Percentiles rank a stretch among this genome's conserved stretches.
Conservation (phyloP, 2,797 vertebrate species). For the Eleutherodactylus coqui region DNA sequence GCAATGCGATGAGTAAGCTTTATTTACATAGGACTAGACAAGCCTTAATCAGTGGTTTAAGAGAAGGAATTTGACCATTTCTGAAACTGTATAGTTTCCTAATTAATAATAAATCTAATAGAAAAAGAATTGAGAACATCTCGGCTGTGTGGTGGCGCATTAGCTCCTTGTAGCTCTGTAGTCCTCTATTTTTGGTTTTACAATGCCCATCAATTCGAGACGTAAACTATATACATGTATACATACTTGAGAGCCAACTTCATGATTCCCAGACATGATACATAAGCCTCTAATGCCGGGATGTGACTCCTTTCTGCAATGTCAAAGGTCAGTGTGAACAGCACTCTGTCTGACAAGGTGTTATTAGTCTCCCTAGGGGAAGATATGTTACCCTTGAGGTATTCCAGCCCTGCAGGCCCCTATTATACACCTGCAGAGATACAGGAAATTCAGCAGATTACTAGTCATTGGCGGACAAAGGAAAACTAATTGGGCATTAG, state of each 20-base stretch:
- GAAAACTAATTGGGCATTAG: slow-evolving; percentile 58
- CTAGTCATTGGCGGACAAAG: slow-evolving; percentile 50
- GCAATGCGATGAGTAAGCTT: background rate
- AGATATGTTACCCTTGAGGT: slow-evolving; percentile 37
- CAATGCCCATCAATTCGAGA: too few species aligned
- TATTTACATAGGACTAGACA: background rate
- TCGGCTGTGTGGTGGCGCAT: too few species aligned
- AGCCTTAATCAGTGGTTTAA: too few species aligned
- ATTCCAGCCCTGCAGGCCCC: slow-evolving; percentile 50
- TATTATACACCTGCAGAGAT: slow-evolving; percentile 57
- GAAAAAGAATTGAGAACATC: too few species aligned
- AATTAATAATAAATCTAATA: too few species aligned
- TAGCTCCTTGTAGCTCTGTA: too few species aligned
- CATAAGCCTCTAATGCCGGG: background rate
- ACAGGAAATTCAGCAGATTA: slow-evolving; percentile 57
- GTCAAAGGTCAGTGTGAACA: slow-evolving; percentile 49
- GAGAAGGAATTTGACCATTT: too few species aligned
- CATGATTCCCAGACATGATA: background rate
- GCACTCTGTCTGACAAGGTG: slow-evolving; percentile 39
- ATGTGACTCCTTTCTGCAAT: slow-evolving; percentile 10
- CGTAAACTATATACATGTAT: background rate
- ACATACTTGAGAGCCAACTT: background rate
- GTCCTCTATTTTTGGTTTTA: too few species aligned
- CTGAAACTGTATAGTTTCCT: too few species aligned
- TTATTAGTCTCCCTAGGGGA: slow-evolving; percentile 50